Evolutionary conservation across 2,797 vertebrate genomes (phyloP).

Genomic region (Bucorvus abyssinicus): DNA sequence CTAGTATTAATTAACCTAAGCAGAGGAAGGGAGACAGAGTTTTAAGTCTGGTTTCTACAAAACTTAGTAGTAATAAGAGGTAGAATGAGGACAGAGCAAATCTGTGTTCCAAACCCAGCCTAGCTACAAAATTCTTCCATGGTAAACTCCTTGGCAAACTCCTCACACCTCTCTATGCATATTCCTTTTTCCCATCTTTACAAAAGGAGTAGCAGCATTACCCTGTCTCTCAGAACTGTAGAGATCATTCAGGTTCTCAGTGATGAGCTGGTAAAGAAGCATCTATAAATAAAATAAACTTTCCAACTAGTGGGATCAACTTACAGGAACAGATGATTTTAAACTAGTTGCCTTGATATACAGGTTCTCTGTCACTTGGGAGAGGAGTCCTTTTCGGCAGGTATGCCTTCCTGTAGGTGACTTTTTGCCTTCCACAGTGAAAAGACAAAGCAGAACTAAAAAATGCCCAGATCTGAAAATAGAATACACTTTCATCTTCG

Average conservation of each 20-base stretch:
- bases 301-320: constrained; percentile 21
- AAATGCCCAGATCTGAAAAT: constrained; percentile 52
- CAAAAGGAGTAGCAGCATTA: not conserved
- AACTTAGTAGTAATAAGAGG: not conserved
- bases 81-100: not conserved
- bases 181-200: not conserved
- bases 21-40: not conserved
- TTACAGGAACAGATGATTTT: constrained; percentile 73
- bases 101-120: not conserved
- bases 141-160: not conserved
- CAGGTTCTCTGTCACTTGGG: constrained; percentile 58
- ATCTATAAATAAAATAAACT: not conserved
- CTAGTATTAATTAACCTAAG: not conserved
- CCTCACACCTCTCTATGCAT: not conserved
- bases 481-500: constrained; percentile 55
- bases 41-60: not conserved
- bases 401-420: constrained; percentile 15
- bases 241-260: not conserved
- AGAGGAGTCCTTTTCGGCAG: constrained; percentile 56
- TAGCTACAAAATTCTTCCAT: not conserved
- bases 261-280: not conserved
- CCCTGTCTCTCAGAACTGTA: not conserved
- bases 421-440: constrained; percentile 43
- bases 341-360: constrained; percentile 62
- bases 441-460: constrained; percentile 59